These are phyloP conservation scores for Molossus molossus DNA, from an alignment of 2,797 vertebrate species.

Conservation along the genomic window DNA sequence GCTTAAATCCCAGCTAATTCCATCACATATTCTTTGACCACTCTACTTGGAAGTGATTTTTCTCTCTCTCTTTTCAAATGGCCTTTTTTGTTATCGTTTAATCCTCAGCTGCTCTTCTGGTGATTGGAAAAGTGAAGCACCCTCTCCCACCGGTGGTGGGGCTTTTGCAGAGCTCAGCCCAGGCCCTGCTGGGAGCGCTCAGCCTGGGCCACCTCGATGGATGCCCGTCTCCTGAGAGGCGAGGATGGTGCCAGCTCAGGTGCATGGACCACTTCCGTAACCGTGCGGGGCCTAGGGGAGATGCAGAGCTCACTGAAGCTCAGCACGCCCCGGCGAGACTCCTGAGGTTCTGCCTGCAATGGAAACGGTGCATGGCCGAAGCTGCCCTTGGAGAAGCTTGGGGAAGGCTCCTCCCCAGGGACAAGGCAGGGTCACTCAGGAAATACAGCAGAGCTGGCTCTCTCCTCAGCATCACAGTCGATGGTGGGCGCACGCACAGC, in stretches of 20 bases:
- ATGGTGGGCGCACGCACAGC: rapidly evolving
- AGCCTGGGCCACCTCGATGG: background rate
- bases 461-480: background rate
- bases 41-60: background rate
- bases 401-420: background rate
- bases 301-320: background rate
- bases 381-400: background rate
- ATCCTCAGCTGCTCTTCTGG: background rate
- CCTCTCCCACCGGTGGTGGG: rapidly evolving
- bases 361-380: background rate
- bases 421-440: background rate
- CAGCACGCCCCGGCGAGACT: rapidly evolving
- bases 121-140: background rate
- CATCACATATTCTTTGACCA: background rate
- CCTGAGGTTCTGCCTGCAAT: background rate
- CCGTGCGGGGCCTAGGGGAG: background rate
- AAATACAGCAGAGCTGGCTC: background rate
- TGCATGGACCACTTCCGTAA: background rate
- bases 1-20: background rate
- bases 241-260: background rate
- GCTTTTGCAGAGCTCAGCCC: background rate
- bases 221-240: background rate
- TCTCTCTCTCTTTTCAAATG: background rate
- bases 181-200: background rate
- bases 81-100: background rate